phyloP scores from a whole-genome alignment of 2,888 invertebrate species.

The Drosophila heteroneura region DNA sequence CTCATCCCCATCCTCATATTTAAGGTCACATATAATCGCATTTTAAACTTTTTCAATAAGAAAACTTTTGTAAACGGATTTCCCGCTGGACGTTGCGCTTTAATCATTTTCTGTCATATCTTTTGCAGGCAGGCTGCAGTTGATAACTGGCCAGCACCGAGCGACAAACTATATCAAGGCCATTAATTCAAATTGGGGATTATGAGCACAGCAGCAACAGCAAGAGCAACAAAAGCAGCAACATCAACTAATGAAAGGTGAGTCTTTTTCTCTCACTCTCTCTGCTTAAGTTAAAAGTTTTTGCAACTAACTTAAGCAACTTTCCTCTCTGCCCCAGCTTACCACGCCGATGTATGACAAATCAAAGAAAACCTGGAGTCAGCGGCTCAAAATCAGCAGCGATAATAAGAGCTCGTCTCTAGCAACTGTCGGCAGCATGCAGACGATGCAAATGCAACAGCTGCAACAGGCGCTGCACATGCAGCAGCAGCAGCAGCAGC shows the following conservation, averaged over 20 bases:
- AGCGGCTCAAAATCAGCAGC: slow-evolving; percentile 88
- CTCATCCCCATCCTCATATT: neutral
- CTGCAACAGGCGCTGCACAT: slow-evolving; percentile 53
- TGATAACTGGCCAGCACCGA: slow-evolving; percentile 42
- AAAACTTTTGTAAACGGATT: slow-evolving; percentile 79
- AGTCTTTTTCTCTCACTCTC: neutral
- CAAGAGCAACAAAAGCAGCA: slow-evolving; percentile 30
- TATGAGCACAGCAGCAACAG: slow-evolving; percentile 71
- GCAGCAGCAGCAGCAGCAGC: slow-evolving; percentile 85
- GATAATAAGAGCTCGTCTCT: slow-evolving; percentile 85
- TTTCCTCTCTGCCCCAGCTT: slow-evolving; percentile 35
- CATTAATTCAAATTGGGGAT: slow-evolving; percentile 79
- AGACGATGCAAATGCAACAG: slow-evolving; percentile 70
- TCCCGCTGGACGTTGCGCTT: slow-evolving; percentile 77
- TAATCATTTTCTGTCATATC: slow-evolving; percentile 70
- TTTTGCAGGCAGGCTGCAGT: slow-evolving; percentile 48
- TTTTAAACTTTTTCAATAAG: slow-evolving; percentile 80
- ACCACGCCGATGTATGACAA: slow-evolving; percentile 84
- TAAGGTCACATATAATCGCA: slow-evolving; percentile 70
- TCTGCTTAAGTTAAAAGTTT: slow-evolving; percentile 19
- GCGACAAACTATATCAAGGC: slow-evolving; percentile 60
- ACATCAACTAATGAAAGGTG: slow-evolving; percentile 60
- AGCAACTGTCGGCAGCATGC: slow-evolving; percentile 66
- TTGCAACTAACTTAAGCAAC: slow-evolving; percentile 2
- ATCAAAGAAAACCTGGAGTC: slow-evolving; percentile 90